phyloP scores from a whole-genome alignment of 2,888 invertebrate genomes.

The Aelia acuminata region DNA sequence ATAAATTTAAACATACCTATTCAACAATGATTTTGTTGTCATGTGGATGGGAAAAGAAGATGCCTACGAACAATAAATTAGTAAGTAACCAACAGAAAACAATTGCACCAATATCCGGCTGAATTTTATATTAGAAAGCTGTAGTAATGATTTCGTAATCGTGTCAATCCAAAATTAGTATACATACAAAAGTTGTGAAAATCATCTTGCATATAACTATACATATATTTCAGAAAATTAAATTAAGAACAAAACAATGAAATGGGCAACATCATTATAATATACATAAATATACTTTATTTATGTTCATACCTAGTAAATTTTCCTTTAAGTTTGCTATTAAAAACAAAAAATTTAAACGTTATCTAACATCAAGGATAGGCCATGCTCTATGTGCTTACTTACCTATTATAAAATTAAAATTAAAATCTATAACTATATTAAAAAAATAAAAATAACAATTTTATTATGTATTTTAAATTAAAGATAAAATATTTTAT shows the following conservation, averaged over 20 bases:
- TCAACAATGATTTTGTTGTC: background rate
- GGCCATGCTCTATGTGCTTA: slow-evolving; percentile 64
- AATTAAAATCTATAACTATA: too few species aligned
- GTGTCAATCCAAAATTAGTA: background rate
- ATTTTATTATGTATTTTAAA: background rate
- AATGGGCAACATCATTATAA: background rate
- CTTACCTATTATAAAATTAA: slow-evolving; percentile 59
- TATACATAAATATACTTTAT: slow-evolving; percentile 18
- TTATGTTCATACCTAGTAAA: slow-evolving; percentile 56
- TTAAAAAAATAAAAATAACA: too few species aligned
- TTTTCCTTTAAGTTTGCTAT: slow-evolving; percentile 65
- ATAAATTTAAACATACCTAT: background rate
- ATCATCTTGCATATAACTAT: background rate
- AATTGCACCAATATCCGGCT: background rate
- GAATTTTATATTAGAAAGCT: background rate
- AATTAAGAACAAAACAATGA: background rate
- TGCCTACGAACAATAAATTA: background rate
- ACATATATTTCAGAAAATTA: background rate
- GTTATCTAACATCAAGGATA: slow-evolving; percentile 50
- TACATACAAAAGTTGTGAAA: background rate
- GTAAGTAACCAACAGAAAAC: background rate
- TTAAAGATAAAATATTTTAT: background rate
- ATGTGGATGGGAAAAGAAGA: background rate
- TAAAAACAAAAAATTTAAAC: slow-evolving; percentile 61
- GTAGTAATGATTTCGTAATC: background rate